Evolutionary conservation across 2,113 vertebrate genomes (phyloP), one percentile per base, ranked within the genome.

Genomic region (Epinephelus lanceolatus): DNA sequence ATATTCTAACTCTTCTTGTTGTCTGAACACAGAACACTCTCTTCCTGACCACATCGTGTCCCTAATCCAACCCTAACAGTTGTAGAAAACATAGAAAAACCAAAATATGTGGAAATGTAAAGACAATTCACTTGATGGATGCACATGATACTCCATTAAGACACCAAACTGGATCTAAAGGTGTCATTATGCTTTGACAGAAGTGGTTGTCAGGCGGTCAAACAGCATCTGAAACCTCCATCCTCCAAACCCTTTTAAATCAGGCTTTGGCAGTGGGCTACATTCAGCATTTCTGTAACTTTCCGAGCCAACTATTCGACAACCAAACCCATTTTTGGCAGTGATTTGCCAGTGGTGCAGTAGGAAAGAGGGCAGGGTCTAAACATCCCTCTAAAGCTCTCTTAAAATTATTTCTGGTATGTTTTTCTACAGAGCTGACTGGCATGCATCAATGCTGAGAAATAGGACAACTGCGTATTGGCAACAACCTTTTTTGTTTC

Each of bases 71-170:
- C 17, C 23, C 63, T 18, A 40, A 42, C 62, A 57, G 37, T 40
- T 40, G 30, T 19, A 21, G 33, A 57, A 65, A 66, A 63, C 23
- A 81, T 10, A 74, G 55, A 52, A 42, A 60, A 74, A 51, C 9
- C 17, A 66, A 23, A 52, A 51, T 52, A 52, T 52, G 45, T 59
- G 65, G 42, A 69, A n/a, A 21, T 1, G 2, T 59, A 59, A 59
- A 47, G 49, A n/a, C 42, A 51, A 49, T 23, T 51, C 42, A 49
- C 42, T 40, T 0, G 13, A 0, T 56, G 21, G 56, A 71, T 23
- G 14, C 21, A 37, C 27, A 53, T 9, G 0, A 8, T 27, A 49
- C 8, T 51, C 27, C 25, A 52, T 25, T 19, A 14, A 33, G 47
- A 21, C 0, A 3, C 49, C n/a, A 15, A 53, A 10, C 18, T 70